phyloP scores from a whole-genome alignment of 2,797 vertebrate genomes.

The Ctenochaetus hawaiiensis region DNA sequence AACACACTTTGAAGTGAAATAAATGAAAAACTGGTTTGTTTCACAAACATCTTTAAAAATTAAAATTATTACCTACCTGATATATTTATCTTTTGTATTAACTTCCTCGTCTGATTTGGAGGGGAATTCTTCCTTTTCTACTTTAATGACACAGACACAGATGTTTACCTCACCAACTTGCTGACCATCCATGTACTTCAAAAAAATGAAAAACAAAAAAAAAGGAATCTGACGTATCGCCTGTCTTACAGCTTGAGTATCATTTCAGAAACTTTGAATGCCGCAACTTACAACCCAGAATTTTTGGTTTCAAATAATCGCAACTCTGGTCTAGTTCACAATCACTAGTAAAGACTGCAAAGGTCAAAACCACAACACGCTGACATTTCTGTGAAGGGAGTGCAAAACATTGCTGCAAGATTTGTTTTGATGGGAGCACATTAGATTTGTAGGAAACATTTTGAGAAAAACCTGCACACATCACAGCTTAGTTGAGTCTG shows the following conservation, averaged over 20 bases:
- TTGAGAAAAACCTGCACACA: constrained; percentile 11
- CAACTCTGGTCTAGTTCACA: neutral
- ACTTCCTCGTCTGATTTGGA: neutral
- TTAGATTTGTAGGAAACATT: constrained; percentile 18
- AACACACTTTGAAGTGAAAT: neutral
- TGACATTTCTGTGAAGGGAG: constrained; percentile 2
- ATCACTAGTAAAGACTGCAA: neutral
- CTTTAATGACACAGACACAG: neutral
- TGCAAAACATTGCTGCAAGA: neutral
- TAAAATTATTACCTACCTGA: neutral
- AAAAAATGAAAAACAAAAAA: neutral
- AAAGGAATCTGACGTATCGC: neutral
- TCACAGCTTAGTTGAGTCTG: constrained; percentile 27
- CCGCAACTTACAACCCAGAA: neutral
- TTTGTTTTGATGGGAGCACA: constrained; percentile 30
- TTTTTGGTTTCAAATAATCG: constrained; percentile 10
- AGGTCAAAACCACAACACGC: neutral
- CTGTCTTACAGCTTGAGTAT: neutral
- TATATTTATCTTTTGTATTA: neutral
- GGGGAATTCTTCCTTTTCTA: neutral
- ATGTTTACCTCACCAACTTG: neutral
- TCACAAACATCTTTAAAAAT: neutral
- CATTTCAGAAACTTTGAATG: no score
- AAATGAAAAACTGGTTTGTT: neutral
- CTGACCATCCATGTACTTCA: neutral